Evolutionary conservation across 2,797 vertebrate species (phyloP).

Genomic region (Peromyscus melanophrys): DNA sequence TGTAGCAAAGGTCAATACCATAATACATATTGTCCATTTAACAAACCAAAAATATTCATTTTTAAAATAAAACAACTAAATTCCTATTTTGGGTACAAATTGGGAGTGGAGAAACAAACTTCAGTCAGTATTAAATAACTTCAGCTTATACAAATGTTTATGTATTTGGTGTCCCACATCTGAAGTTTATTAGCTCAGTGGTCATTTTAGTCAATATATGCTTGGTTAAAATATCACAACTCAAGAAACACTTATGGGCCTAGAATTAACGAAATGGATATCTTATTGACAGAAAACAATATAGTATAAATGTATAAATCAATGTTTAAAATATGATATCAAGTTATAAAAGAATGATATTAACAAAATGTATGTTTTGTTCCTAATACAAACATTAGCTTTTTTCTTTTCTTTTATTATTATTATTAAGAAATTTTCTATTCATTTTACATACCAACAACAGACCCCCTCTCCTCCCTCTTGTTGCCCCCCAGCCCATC

Average conservation of each 20-base stretch:
- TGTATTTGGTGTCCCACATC: not conserved
- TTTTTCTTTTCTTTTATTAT: not conserved
- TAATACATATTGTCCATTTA: not conserved
- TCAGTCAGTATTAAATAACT: not conserved
- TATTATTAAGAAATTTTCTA: no score
- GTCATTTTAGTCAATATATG: not conserved
- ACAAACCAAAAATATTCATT: not conserved
- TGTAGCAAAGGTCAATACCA: not conserved
- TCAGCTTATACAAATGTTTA: not conserved
- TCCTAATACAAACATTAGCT: not conserved
- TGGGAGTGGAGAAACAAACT: rapidly evolving
- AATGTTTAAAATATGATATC: not conserved
- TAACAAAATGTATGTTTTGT: not conserved
- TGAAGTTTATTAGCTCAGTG: not conserved
- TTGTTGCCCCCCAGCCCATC: no score
- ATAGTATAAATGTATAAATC: not conserved
- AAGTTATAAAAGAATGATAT: not conserved
- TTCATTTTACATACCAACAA: no score
- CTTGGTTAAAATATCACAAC: not conserved
- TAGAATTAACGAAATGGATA: not conserved
- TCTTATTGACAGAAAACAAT: not conserved
- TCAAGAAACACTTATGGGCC: not conserved
- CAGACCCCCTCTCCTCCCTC: no score
- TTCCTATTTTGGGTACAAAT: not conserved
- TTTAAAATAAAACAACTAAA: not conserved